Conservation (phyloP, 1,140 invertebrate species). For the Odontomachus brunneus region DNA sequence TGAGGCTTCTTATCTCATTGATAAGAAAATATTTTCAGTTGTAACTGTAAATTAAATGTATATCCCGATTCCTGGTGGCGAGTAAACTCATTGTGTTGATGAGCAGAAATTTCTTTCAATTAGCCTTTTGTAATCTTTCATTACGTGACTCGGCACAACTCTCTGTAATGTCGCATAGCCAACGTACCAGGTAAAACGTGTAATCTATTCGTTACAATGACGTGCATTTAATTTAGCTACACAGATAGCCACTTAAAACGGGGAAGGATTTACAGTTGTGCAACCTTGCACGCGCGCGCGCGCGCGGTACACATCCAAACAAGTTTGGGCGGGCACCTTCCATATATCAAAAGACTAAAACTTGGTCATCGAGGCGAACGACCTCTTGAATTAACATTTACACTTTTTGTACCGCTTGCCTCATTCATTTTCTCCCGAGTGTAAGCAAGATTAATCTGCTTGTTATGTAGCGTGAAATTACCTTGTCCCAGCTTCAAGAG, state of each 20-base stretch:
- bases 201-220: slow-evolving; percentile 72
- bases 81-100: not conserved
- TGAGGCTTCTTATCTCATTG: not conserved
- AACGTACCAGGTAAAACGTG: slow-evolving; percentile 37
- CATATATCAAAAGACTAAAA: slow-evolving; percentile 66
- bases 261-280: slow-evolving; percentile 67
- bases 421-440: slow-evolving; percentile 19
- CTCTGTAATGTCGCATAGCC: not conserved
- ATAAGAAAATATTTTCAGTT: slow-evolving; percentile 35
- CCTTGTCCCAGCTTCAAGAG: slow-evolving; percentile 4
- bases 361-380: slow-evolving; percentile 56
- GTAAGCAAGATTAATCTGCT: slow-evolving; percentile 42
- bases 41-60: not conserved
- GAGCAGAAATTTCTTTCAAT: slow-evolving; percentile 8
- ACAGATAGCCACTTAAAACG: slow-evolving; percentile 60
- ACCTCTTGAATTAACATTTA: slow-evolving; percentile 52
- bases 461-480: slow-evolving; percentile 23
- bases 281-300: slow-evolving; percentile 33
- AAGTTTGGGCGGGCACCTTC: slow-evolving; percentile 24
- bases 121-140: slow-evolving; percentile 2
- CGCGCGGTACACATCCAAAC: slow-evolving; percentile 61
- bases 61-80: not conserved
- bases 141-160: slow-evolving; percentile 32
- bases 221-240: slow-evolving; percentile 68
- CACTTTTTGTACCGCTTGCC: not conserved